Evolutionary conservation across 2,113 vertebrate genomes (phyloP).

Genomic region (Oreotragus oreotragus): DNA sequence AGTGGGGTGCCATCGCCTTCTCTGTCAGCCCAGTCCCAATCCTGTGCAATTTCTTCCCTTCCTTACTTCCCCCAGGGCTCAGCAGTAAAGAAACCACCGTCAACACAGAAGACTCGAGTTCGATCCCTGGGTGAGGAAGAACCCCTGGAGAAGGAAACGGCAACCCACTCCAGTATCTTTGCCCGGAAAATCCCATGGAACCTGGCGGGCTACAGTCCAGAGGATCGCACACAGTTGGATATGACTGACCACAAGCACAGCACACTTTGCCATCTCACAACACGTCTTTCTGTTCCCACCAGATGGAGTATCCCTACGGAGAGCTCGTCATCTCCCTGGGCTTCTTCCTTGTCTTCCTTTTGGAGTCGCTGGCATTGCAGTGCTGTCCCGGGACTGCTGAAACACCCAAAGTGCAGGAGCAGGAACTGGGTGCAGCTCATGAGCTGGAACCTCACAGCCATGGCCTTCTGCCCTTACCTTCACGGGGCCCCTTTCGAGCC

Average conservation of each 20-base stretch:
- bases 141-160: neutral
- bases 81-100: neutral
- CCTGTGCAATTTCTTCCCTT: neutral
- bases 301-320: constrained; percentile 81
- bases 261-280: neutral
- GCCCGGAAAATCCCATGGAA: neutral
- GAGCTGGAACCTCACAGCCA: constrained; percentile 53
- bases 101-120: neutral
- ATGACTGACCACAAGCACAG: neutral
- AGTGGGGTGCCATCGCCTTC: no score
- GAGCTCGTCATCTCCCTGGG: constrained; percentile 90
- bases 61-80: neutral
- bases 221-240: neutral
- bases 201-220: neutral
- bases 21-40: neutral
- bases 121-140: neutral
- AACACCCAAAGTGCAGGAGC: neutral
- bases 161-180: neutral
- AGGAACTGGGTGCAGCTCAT: neutral
- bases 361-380: constrained; percentile 86
- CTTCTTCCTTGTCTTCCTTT: constrained; percentile 89
- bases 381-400: constrained; percentile 58
- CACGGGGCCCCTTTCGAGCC: constrained; percentile 86
- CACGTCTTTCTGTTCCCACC: constrained; percentile 12
- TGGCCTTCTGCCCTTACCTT: constrained; percentile 3